Base-by-base conservation (phyloP, 1,140 invertebrate genomes). In the Panagrolaimus sp. region DNA sequence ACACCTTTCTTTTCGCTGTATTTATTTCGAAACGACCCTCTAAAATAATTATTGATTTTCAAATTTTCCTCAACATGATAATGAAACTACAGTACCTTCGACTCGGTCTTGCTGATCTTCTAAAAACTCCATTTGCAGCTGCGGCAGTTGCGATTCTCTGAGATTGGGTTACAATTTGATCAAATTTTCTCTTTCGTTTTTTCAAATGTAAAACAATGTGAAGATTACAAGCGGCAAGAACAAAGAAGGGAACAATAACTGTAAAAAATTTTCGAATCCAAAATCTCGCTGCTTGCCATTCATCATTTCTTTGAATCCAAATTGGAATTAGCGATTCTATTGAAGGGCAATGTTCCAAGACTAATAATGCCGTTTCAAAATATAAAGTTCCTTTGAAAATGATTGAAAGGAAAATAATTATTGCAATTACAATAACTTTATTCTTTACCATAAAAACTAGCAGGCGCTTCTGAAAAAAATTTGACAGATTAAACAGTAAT, bases 191-290 rank as follows among this genome's bases (percentile, higher is more conserved):
- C 42, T 68, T 63, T 31, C 67, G 45, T 1, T 46, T 27, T 25
- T 75, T 70, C 46, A 77, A 67, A 31, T 78, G 62, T 45, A 67
- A 46, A 13, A 78, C 79, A 46, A 78, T 78, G 51, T 72, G 65
- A 13, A 53, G 57, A 64, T 78, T 78, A 46, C 76, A 82, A 57
- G 65, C 82, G 13, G 76, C 68, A 14, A 78, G 77, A 9, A 82
- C 27, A 44, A 78, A 23, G 57, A 78, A 78, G 4, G 77, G 77
- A 8, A 78, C 16, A 45, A 78, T 78, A 7, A 78, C 63, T 1
- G 79, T 80, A 42, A 81, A 68, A 48, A 72, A 45, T 61, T 82
- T 81, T 9, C 77, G 77, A n/a, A 64, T 51, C 77, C 77, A 78
- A 51, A 78, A 78, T 8, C 79, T 67, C 20, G 65, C 63, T 5